phyloP scores from a whole-genome alignment of 2,888 invertebrate species.

The Andrena dorsata region DNA sequence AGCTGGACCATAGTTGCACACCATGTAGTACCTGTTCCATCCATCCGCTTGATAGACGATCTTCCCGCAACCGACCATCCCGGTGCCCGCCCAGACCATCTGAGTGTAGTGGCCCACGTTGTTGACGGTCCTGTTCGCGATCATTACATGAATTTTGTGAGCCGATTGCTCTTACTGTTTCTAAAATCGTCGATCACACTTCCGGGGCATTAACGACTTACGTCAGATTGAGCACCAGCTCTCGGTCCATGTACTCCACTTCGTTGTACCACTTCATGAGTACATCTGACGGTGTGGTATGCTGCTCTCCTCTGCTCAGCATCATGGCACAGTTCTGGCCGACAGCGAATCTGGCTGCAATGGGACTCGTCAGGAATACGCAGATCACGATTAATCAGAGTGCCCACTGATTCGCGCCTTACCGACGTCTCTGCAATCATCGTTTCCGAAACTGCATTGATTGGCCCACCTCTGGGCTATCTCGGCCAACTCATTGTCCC shows the following conservation, averaged over 20 bases:
- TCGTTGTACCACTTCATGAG: slow-evolving; percentile 83
- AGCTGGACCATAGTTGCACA: slow-evolving; percentile 85
- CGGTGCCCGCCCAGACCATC: slow-evolving; percentile 85
- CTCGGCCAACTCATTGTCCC: slow-evolving; percentile 82
- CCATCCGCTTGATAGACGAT: slow-evolving; percentile 77
- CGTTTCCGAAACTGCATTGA: slow-evolving; percentile 83
- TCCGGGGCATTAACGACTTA: slow-evolving; percentile 16
- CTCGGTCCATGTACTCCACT: slow-evolving; percentile 76
- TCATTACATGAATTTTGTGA: not conserved
- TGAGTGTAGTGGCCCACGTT: slow-evolving; percentile 84
- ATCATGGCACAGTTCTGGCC: slow-evolving; percentile 82
- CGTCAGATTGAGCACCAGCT: slow-evolving; percentile 40
- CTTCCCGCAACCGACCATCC: slow-evolving; percentile 85
- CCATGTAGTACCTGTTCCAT: slow-evolving; percentile 76
- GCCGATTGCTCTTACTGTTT: not conserved
- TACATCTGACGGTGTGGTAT: slow-evolving; percentile 33
- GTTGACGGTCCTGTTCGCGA: no score
- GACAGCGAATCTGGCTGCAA: slow-evolving; percentile 69
- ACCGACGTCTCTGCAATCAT: slow-evolving; percentile 77
- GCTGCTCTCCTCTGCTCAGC: slow-evolving; percentile 13
- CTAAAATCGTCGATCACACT: no score
- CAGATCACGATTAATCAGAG: slow-evolving; percentile 53
- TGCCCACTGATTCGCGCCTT: slow-evolving; percentile 25
- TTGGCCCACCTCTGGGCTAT: slow-evolving; percentile 85
- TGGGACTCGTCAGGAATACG: not conserved